Evolutionary conservation across 2,888 invertebrate species (phyloP).

Genomic region (Ypsolopha sequella): DNA sequence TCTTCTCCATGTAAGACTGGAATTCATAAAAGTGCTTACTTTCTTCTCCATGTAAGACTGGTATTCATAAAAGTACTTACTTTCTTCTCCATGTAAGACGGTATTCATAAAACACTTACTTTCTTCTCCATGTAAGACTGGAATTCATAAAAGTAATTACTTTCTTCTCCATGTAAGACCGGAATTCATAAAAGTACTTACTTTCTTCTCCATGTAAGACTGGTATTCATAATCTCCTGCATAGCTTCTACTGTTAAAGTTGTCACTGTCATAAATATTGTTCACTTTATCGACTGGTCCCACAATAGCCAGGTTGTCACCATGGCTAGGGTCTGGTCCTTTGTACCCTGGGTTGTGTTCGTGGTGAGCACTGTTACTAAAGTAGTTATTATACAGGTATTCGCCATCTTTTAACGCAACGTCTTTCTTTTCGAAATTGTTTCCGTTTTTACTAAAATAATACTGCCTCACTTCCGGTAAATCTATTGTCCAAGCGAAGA

Average conservation of each 20-base stretch:
- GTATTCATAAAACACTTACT: too few relatives aligned
- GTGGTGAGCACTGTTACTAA: slow-evolving; percentile 1
- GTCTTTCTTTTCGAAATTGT: slow-evolving; percentile 8
- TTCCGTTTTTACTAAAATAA: slow-evolving; percentile 29
- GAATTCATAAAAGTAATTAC: too few relatives aligned
- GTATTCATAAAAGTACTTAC: too few relatives aligned
- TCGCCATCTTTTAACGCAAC: slow-evolving; percentile 11
- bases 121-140: too few relatives aligned
- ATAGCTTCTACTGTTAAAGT: slow-evolving; percentile 15
- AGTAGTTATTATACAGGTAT: slow-evolving; percentile 17
- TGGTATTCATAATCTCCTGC: slow-evolving; percentile 33
- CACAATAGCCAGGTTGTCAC: background rate
- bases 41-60: slow-evolving; percentile 42
- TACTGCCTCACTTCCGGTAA: slow-evolving; percentile 39
- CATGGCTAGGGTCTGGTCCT: too few relatives aligned
- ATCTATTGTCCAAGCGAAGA: slow-evolving; percentile 40
- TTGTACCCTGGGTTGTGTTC: background rate
- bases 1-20: background rate
- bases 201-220: slow-evolving; percentile 44
- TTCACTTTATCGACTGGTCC: slow-evolving; percentile 14
- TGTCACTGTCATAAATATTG: slow-evolving; percentile 13
- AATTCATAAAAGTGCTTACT: slow-evolving; percentile 23
- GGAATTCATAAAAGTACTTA: slow-evolving; percentile 18
- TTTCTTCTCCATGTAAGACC: too few relatives aligned
- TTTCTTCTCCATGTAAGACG: too few relatives aligned